These are phyloP conservation scores for Erythrolamprus reginae DNA, from an alignment of 2,113 vertebrate genomes.

Conservation along the genomic window DNA sequence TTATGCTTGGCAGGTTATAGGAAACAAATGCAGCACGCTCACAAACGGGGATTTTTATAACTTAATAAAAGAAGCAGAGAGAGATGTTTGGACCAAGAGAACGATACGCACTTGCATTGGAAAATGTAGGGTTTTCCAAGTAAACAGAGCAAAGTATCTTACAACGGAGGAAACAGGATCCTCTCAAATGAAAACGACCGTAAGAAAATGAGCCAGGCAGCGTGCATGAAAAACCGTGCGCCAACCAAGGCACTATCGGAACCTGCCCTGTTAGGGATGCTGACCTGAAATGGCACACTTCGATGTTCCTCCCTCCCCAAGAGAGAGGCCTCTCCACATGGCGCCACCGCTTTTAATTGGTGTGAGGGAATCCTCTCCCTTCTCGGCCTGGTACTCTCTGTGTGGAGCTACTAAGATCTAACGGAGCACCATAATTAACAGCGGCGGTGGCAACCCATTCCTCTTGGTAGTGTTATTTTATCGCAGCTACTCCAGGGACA, in stretches of 20 bases:
- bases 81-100: not conserved
- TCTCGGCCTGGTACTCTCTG: not conserved
- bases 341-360: not conserved
- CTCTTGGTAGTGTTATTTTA: not conserved
- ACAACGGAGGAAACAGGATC: not conserved
- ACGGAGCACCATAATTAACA: not conserved
- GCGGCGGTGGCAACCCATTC: not conserved
- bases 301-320: not conserved
- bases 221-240: not conserved
- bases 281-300: not conserved
- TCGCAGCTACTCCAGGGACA: not conserved
- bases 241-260: not conserved
- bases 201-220: constrained; percentile 1
- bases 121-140: not conserved
- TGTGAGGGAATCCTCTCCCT: not conserved
- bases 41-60: not conserved
- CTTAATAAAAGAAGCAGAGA: not conserved
- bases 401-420: not conserved
- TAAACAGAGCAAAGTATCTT: not conserved
- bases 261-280: not conserved
- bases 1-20: not conserved
- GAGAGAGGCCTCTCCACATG: not conserved
- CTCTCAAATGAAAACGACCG: not conserved
- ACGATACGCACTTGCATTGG: not conserved
- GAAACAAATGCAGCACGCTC: not conserved